phyloP scores from a whole-genome alignment of 2,113 vertebrate species.

The Brachyistius frenatus region DNA sequence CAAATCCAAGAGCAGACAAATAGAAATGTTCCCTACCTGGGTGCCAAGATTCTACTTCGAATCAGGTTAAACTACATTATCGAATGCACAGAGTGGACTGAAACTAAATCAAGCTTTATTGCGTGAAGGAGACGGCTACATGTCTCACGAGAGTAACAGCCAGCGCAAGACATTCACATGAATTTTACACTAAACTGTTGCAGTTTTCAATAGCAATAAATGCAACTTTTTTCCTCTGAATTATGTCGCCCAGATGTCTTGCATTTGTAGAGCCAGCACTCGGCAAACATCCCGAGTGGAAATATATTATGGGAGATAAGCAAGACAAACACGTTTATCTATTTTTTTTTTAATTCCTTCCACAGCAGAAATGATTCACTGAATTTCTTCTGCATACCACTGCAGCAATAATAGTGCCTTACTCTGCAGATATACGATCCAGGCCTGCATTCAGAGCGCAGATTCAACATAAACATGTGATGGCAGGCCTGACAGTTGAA shows the following conservation, averaged over 20 bases:
- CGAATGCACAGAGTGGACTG: constrained; percentile 59
- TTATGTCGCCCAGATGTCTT: constrained; percentile 55
- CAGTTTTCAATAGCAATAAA: constrained; percentile 47
- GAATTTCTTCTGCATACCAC: constrained; percentile 37
- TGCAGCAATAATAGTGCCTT: constrained; percentile 38
- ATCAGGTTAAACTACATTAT: constrained; percentile 69
- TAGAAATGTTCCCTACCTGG: constrained; percentile 63
- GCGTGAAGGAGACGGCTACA: constrained; percentile 58
- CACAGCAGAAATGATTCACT: constrained; percentile 38
- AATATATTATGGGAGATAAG: constrained; percentile 45
- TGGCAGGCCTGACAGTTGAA: constrained; percentile 64
- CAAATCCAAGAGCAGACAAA: constrained; percentile 73
- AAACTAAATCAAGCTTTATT: constrained; percentile 75
- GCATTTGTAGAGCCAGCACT: constrained; percentile 46
- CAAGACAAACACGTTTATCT: constrained; percentile 33
- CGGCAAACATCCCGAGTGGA: constrained; percentile 26
- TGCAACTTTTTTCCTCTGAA: constrained; percentile 39
- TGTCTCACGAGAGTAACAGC: constrained; percentile 58
- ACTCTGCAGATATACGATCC: constrained; percentile 70
- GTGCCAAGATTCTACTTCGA: constrained; percentile 66
- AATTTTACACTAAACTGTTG: constrained; percentile 54
- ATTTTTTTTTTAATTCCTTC: constrained; percentile 47
- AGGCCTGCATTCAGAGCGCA: constrained; percentile 53
- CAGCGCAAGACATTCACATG: constrained; percentile 50
- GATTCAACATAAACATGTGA: constrained; percentile 70